Conservation (phyloP, 1,140 invertebrate species). For the Formica selysi region DNA sequence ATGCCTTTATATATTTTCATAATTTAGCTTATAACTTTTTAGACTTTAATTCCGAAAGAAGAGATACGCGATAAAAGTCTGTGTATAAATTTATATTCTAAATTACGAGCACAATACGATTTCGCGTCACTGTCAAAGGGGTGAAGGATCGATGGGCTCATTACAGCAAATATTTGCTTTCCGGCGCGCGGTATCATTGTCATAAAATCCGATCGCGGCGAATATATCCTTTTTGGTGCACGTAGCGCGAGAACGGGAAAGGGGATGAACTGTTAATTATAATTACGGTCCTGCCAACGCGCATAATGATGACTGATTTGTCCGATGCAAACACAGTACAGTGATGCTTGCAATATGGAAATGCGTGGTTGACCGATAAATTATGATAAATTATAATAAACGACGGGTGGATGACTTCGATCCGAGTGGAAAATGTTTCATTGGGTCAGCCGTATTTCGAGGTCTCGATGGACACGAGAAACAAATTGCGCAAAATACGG, state of each 20-base stretch:
- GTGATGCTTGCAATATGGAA: slow-evolving; percentile 70
- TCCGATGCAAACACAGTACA: slow-evolving; percentile 53
- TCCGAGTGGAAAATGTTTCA: slow-evolving; percentile 53
- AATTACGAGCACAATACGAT: slow-evolving; percentile 40
- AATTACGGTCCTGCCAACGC: slow-evolving; percentile 71
- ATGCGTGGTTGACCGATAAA: slow-evolving; percentile 77
- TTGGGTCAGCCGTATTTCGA: slow-evolving; percentile 3
- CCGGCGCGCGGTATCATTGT: slow-evolving; percentile 23
- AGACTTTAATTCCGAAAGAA: neutral
- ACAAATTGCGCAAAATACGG: slow-evolving; percentile 13
- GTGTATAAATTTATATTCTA: slow-evolving; percentile 37
- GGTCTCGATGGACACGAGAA: slow-evolving; percentile 15
- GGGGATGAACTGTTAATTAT: slow-evolving; percentile 79
- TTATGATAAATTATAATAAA: slow-evolving; percentile 75
- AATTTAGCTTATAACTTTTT: neutral
- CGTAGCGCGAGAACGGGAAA: slow-evolving; percentile 12
- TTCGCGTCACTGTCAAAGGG: slow-evolving; percentile 48
- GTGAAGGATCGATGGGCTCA: slow-evolving; percentile 50
- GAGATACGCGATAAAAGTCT: neutral
- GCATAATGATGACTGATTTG: slow-evolving; percentile 79
- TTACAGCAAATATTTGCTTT: slow-evolving; percentile 56
- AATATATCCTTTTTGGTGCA: slow-evolving; percentile 57
- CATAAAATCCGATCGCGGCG: slow-evolving; percentile 54
- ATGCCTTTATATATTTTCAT: neutral
- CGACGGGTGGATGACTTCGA: slow-evolving; percentile 55